Base-by-base conservation (phyloP, 2,113 vertebrate species). In the Macaca fascicularis region DNA sequence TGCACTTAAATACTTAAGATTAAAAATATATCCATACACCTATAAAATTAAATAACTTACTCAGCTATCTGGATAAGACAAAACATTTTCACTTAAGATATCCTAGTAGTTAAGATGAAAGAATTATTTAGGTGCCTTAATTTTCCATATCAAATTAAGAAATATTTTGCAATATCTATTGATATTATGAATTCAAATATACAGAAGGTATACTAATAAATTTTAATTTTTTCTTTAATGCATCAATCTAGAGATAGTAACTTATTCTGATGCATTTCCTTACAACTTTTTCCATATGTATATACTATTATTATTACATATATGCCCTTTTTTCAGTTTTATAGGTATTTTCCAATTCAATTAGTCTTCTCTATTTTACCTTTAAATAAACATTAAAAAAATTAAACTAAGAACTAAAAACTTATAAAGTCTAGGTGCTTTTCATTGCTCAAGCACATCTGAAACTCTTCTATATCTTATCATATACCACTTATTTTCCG, bases 361-460 rank as follows among this genome's bases (percentile, higher is more conserved):
- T 57, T 55, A 83, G 82, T 35, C n/a, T 88, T 70, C 22, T 82
- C 40, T 30, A 88, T 13, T 90, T 48, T 76, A 59, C 14, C 40
- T 87, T 87, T 67, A 79, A 86, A 35, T 82, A 89, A 85, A 93
- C 43, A 50, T 16, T 85, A 38, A 25, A 50, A 84, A 83, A 85
- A 80, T 67, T 92, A 89, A 94, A 38, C 38, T 67, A 97, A 94
- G 27, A 96, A 74, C 55, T 83, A 48, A 93, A 80, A 96, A 93
- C 32, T 74, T 83, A n/a, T 48, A 70, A 93, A 94, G 74, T 38
- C 27, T 75, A 5, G 8, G 40, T 94, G 32, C 14, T 81, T 76
- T 90, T 86, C 67, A 86, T 27, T 76, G 35, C 30, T 85, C 57
- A 76, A 70, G 69, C 30, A 75, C 19, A 69, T 30, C 6, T 59